Evolutionary conservation across 2,888 invertebrate genomes (phyloP), one percentile per base, ranked within the genome.

Genomic region (Aelia acuminata): DNA sequence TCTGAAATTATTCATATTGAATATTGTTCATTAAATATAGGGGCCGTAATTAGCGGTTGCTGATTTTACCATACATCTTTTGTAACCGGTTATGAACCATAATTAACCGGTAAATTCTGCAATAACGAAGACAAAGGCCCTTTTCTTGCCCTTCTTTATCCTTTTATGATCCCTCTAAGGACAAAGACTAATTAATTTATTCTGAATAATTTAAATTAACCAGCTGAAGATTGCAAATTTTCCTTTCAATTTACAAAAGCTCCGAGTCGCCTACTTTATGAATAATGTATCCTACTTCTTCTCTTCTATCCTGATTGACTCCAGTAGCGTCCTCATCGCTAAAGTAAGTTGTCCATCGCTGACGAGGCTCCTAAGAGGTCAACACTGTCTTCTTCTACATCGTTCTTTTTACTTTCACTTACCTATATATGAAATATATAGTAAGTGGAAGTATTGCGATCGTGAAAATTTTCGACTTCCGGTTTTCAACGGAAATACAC

Each of bases 131-230:
- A 70, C 63, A 70, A 70, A 70, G 35, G 20, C 15, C 63, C 63
- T 20, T 35, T 35, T 35, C 63, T 35, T 70, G 31, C 35, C 20
- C 10, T 18, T 22, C 35, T 70, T 20, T 35, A 70, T 70, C 31
- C n/a, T 70, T 70, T 70, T 70, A 70, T 20, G 7, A 7, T 18
- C 63, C 63, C 35, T 70, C 35, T 70, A 31, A 70, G 63, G 63
- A 70, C 63, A 70, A 70, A 70, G 63, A 1, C 31, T 70, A 70
- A 70, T 70, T 70, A 70, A 70, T 70, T 70, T 70, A 70, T 70
- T 70, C 63, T 70, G 63, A 70, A 70, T 70, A 70, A 70, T 70
- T 70, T 20, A 70, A 70, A 70, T 70, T 70, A 70, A 70, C 31
- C 31, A 70, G 31, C 63, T 70, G 31, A 70, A 15, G 63, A 70